Conservation (phyloP, 1,140 invertebrate genomes). For the Microplitis demolitor region DNA sequence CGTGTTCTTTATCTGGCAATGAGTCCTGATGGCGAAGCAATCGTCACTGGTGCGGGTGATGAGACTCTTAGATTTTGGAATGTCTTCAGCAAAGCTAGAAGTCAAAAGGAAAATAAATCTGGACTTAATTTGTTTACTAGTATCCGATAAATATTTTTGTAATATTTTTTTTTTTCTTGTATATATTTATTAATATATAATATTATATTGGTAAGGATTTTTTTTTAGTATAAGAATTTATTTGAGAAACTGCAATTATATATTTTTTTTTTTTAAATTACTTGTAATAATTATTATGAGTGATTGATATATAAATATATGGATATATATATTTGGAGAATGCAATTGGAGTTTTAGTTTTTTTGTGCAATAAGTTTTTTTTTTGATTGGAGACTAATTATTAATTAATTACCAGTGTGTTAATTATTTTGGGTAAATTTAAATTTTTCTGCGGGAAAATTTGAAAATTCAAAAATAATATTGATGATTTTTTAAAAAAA, state of each 20-base stretch:
- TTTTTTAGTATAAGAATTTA: background rate
- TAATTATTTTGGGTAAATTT: no score
- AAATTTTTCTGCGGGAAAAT: no score
- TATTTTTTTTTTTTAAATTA: no score
- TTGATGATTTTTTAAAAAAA: no score
- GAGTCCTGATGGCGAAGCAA: slow-evolving; percentile 98
- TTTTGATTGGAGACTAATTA: no score
- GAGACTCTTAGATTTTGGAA: slow-evolving; percentile 99
- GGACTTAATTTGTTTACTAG: slow-evolving; percentile 96
- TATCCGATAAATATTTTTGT: slow-evolving; percentile 67
- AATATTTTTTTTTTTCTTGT: slow-evolving; percentile 20
- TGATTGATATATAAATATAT: no score
- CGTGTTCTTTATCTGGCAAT: slow-evolving; percentile 96
- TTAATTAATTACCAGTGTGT: no score
- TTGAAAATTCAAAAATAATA: no score
- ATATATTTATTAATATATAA: slow-evolving; percentile 5
- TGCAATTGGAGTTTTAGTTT: no score
- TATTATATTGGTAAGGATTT: background rate
- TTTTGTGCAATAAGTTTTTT: no score
- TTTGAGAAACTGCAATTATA: background rate
- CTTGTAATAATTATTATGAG: no score
- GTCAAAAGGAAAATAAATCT: slow-evolving; percentile 94
- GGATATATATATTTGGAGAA: no score
- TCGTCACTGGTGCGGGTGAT: slow-evolving; percentile 98
- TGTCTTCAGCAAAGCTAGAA: slow-evolving; percentile 96